Conservation (phyloP, 2,113 vertebrate genomes). For the Morphnarchus princeps region DNA sequence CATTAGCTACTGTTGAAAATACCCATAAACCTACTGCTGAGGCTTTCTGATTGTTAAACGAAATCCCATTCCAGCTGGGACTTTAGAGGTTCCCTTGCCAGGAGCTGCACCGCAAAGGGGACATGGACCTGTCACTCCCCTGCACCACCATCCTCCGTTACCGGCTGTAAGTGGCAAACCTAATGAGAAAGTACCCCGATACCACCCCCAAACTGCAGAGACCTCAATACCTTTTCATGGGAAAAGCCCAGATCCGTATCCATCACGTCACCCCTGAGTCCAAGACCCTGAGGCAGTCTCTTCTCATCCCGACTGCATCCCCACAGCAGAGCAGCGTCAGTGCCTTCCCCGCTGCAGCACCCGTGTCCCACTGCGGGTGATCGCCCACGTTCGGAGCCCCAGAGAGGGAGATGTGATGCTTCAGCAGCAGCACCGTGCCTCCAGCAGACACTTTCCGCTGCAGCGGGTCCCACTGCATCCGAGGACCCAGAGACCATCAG, state of each 20-base stretch:
- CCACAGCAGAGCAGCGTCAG: background rate
- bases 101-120: background rate
- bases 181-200: background rate
- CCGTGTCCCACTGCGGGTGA: fast-evolving
- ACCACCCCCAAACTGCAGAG: background rate
- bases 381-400: fast-evolving
- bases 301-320: background rate
- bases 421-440: background rate
- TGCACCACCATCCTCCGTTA: background rate
- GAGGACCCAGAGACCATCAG: fast-evolving
- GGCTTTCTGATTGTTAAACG: background rate
- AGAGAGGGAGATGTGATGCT: fast-evolving
- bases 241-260: background rate
- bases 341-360: background rate
- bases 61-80: background rate
- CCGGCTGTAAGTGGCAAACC: background rate
- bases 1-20: background rate
- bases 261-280: background rate
- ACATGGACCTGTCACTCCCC: background rate
- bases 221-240: background rate
- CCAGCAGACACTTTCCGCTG: background rate
- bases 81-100: background rate
- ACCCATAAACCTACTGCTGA: background rate
- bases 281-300: background rate
- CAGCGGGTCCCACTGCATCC: background rate